Evolutionary conservation across 1,140 invertebrate species (phyloP).

Genomic region (Yoshiicerus persimilis): DNA sequence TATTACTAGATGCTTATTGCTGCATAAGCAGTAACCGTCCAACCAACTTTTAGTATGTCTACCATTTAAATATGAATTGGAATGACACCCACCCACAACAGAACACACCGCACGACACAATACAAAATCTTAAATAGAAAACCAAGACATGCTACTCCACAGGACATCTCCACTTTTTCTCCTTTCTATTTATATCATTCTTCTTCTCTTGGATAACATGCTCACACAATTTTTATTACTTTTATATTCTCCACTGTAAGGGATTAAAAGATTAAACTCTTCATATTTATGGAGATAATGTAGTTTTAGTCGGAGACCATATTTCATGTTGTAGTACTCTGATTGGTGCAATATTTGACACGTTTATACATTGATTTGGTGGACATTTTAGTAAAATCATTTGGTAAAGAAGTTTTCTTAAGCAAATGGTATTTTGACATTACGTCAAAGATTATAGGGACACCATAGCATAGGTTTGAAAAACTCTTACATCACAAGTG

Average conservation of each 20-base stretch:
- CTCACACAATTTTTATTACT: not conserved
- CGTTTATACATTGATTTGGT: no score
- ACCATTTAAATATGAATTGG: not conserved
- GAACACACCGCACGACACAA: constrained; percentile 3
- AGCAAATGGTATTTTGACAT: no score
- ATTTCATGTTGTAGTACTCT: not conserved
- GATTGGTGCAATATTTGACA: no score
- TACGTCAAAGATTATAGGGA: no score
- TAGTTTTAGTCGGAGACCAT: not conserved
- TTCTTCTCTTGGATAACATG: not conserved
- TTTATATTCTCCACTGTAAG: not conserved
- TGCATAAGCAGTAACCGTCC: not conserved
- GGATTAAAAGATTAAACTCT: not conserved
- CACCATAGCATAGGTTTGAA: no score
- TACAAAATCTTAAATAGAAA: not conserved
- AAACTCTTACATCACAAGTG: no score
- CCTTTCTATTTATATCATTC: not conserved
- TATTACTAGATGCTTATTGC: not conserved
- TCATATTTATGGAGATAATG: no score
- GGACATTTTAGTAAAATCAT: no score
- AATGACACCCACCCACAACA: constrained; percentile 14
- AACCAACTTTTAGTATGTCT: not conserved
- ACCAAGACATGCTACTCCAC: constrained; percentile 1
- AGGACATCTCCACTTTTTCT: not conserved
- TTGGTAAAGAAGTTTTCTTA: no score